These are phyloP conservation scores for Allacma fusca DNA, from an alignment of 2,888 invertebrate species.

Conservation along the genomic window DNA sequence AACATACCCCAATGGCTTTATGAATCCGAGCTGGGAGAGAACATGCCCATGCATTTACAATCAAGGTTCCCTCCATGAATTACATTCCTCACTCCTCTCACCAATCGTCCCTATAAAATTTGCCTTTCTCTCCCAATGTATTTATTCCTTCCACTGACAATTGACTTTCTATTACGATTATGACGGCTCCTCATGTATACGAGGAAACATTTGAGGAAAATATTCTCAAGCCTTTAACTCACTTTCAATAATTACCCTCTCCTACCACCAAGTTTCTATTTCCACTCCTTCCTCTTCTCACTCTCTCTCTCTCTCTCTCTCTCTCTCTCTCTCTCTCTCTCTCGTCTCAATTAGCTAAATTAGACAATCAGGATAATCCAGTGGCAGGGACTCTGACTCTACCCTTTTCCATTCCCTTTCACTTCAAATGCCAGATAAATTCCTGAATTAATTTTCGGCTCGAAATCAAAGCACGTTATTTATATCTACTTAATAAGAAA, in stretches of 20 bases:
- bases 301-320: conserved; percentile 16
- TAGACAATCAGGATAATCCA: conserved; percentile 5
- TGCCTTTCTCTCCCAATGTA: not conserved
- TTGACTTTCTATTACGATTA: conserved; percentile 29
- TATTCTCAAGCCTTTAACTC: conserved; percentile 22
- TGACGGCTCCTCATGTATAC: not conserved
- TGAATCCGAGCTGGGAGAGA: not conserved
- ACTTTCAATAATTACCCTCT: conserved; percentile 13
- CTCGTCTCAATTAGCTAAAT: conserved; percentile 25
- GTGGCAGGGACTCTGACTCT: not conserved
- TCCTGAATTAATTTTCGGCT: not conserved
- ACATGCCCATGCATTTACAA: not conserved
- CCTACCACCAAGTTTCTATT: conserved; percentile 1
- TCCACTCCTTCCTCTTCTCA: not conserved
- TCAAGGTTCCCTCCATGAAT: too few species aligned
- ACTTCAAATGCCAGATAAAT: not conserved
- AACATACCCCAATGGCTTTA: not conserved
- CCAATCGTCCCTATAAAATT: too few species aligned
- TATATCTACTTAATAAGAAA: not conserved
- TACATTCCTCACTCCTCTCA: too few species aligned
- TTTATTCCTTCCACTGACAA: conserved; percentile 18
- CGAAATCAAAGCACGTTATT: conserved; percentile 10
- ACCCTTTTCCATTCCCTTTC: not conserved
- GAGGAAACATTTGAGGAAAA: conserved; percentile 17
- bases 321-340: not conserved